These are phyloP conservation scores for Mola mola DNA, from an alignment of 2,113 vertebrate species.

Conservation along the genomic window DNA sequence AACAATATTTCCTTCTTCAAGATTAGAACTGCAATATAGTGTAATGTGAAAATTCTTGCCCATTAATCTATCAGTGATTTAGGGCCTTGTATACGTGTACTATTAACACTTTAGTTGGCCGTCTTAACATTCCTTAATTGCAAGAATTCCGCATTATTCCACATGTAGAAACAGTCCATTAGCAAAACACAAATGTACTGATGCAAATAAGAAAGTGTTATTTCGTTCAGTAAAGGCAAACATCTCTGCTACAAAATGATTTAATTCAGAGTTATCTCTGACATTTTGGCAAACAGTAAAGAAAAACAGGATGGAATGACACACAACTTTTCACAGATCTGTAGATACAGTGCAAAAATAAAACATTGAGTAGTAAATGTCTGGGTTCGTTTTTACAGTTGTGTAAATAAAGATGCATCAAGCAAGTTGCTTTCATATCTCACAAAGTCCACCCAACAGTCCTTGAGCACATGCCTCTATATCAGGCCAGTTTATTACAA, in stretches of 20 bases:
- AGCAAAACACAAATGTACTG: constrained; percentile 1
- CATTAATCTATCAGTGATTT: too few species aligned
- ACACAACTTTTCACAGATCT: constrained; percentile 69
- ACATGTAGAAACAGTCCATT: neutral
- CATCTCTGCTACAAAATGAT: constrained; percentile 35
- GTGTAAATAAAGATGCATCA: constrained; percentile 60
- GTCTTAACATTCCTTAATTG: too few species aligned
- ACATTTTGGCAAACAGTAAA: constrained; percentile 27
- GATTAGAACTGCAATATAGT: too few species aligned
- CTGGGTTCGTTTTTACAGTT: constrained; percentile 45
- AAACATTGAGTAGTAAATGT: constrained; percentile 51
- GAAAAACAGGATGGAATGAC: constrained; percentile 33
- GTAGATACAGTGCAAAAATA: constrained; percentile 71
- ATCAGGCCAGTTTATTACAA: constrained; percentile 56
- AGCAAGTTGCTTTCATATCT: constrained; percentile 46
- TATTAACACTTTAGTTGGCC: too few species aligned
- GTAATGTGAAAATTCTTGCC: too few species aligned
- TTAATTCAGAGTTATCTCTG: constrained; percentile 43
- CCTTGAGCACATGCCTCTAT: constrained; percentile 62
- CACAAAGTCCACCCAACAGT: constrained; percentile 38
- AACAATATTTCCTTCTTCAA: too few species aligned
- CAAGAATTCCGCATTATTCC: too few species aligned
- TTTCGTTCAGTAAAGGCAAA: constrained; percentile 47
- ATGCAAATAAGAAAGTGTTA: constrained; percentile 26
- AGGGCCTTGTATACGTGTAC: too few species aligned